A percentile compares a stretch with the other conserved stretches of the same genome.
phyloP scores from a whole-genome alignment of 2,888 invertebrate genomes.

The Heliconius ethilla region DNA sequence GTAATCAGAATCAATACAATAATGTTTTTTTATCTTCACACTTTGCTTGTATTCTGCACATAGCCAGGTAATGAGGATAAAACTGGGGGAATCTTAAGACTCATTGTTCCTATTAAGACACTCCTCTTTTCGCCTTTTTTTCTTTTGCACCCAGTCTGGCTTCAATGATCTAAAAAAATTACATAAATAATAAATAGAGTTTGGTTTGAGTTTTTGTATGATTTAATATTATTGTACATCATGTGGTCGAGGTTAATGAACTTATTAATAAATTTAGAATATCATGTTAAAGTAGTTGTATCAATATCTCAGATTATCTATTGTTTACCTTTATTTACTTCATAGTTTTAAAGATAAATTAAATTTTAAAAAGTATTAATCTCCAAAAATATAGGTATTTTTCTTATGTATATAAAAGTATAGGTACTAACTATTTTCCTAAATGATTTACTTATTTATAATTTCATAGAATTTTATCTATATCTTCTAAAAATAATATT shows the following conservation, averaged over 20 bases:
- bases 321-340: not conserved
- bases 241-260: not conserved
- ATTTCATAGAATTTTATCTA: not conserved
- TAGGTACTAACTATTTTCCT: not conserved
- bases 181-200: not conserved
- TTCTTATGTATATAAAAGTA: not conserved
- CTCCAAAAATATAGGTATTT: not conserved
- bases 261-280: not conserved
- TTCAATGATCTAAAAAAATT: too few species aligned
- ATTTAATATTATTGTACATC: not conserved
- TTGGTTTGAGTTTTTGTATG: too few species aligned
- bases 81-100: too few species aligned
- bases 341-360: too few species aligned
- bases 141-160: too few species aligned
- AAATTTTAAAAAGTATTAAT: not conserved
- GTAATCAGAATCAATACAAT: too few species aligned
- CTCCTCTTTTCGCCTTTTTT: too few species aligned
- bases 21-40: too few species aligned
- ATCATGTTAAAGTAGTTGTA: not conserved
- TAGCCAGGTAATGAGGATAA: too few species aligned
- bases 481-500: not conserved
- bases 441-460: not conserved
- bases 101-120: too few species aligned
- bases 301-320: not conserved
- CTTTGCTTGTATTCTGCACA: too few species aligned